Evolutionary conservation across 2,797 vertebrate genomes (phyloP).

Genomic region (Myoxocephalus aenaeus): DNA sequence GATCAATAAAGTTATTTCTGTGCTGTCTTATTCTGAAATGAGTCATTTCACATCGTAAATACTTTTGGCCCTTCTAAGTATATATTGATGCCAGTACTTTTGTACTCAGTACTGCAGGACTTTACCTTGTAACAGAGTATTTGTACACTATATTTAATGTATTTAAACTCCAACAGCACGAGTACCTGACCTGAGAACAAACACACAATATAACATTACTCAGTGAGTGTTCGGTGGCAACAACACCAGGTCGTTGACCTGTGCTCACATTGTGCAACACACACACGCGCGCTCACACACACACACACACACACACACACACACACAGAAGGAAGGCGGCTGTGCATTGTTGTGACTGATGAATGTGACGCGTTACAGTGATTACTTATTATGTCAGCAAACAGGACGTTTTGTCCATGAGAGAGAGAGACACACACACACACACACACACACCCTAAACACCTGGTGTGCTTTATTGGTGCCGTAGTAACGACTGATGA

Average conservation of each 20-base stretch:
- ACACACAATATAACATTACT: not conserved
- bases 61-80: not conserved
- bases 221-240: slow-evolving; percentile 16
- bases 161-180: not conserved
- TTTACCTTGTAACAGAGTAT: not conserved
- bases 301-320: slow-evolving; percentile 41
- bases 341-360: slow-evolving; percentile 34
- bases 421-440: not conserved
- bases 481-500: not conserved
- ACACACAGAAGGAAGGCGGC: slow-evolving; percentile 30
- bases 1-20: not conserved
- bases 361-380: slow-evolving; percentile 9
- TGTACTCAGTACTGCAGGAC: not conserved
- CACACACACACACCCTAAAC: not conserved
- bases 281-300: slow-evolving; percentile 55
- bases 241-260: slow-evolving; percentile 49
- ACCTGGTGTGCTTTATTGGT: not conserved
- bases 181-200: not conserved
- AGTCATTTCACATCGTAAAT: not conserved
- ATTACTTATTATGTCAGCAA: not conserved
- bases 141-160: not conserved
- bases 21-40: not conserved
- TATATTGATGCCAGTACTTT: not conserved
- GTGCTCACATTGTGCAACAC: slow-evolving; percentile 58
- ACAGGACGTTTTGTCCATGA: slow-evolving; percentile 27